Base-by-base conservation (phyloP, 2,888 invertebrate species). In the Nymphalis urticae region DNA sequence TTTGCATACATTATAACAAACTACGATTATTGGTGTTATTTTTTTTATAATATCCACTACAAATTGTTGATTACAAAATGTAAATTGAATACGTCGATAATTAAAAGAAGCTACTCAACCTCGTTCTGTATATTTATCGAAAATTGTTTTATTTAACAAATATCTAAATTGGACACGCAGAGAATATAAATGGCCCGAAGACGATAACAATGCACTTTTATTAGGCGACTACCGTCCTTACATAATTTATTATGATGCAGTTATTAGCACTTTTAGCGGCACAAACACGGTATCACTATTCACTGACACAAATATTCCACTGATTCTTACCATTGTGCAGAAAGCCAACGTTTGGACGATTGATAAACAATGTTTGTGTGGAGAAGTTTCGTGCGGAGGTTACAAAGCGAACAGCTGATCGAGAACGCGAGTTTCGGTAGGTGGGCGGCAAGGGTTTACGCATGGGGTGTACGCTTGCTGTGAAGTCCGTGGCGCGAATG, bases 401-500 rank as follows among this genome's bases (percentile, higher is more conserved):
- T 76, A 77, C 76, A 79, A 76, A 77, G 75, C 74, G 77, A 90
- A 87, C 90, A 88, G 90, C 89, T 89, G 90, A 88, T 88, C 85
- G 86, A 78, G 80, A 82, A 77, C 81, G 84, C 80, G 82, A 78
- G 78, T 79, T 80, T 77, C 78, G 73, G 74, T 72, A 68, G 73
- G 76, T 59, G 75, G 79, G 78, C 76, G 75, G 76, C 73, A 82
- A n/a, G 79, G 82, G 79, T 80, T 79, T 77, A 80, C 70, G 82
- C 79, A 80, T 80, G 81, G 82, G 82, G 82, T 83, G 89, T 86
- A 84, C 85, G 85, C 78, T 81, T 77, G 78, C 83, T 78, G 76
- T 83, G 87, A 83, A 81, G 88, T 84, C 85, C 83, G 88, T 84
- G 84, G 85, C 86, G 87, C 88, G 88, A 92, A 88, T 92, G 92